A percentile compares a stretch with the other conserved stretches of the same genome.
Evolutionary conservation across 1,140 invertebrate genomes (phyloP).

Genomic region (Druon quercuslanigerum): DNA sequence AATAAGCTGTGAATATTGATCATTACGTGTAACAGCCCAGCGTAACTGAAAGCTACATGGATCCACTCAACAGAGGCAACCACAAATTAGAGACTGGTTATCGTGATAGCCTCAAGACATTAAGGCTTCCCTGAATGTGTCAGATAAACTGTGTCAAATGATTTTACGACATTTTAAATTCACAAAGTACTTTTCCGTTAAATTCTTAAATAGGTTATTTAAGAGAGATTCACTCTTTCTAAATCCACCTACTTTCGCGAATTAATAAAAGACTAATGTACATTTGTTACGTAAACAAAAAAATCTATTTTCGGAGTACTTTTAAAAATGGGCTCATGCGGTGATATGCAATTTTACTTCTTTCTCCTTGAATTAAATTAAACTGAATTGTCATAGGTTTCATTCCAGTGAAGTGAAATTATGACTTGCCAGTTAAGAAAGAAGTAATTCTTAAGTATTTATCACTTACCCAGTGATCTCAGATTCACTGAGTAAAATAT

Average conservation of each 20-base stretch:
- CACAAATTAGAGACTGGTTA: constrained; percentile 17
- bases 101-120: constrained; percentile 14
- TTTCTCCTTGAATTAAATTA: not conserved
- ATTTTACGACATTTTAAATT: constrained; percentile 17
- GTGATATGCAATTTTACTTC: too few relatives aligned
- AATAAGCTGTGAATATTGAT: not conserved
- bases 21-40: not conserved
- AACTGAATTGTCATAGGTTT: constrained; percentile 2
- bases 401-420: constrained; percentile 24
- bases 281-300: not conserved
- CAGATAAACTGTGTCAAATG: constrained; percentile 14
- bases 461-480: not conserved
- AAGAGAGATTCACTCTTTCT: not conserved
- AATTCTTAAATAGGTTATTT: constrained; percentile 21
- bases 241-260: constrained; percentile 10
- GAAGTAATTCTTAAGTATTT: not conserved
- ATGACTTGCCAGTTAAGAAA: constrained; percentile 12
- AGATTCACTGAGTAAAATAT: not conserved
- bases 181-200: constrained; percentile 23
- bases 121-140: not conserved
- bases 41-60: not conserved
- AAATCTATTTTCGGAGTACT: not conserved
- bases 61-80: not conserved
- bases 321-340: too few relatives aligned
- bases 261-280: not conserved